Evolutionary conservation across 1,140 invertebrate genomes (phyloP).

Genomic region (Camponotus floridanus): DNA sequence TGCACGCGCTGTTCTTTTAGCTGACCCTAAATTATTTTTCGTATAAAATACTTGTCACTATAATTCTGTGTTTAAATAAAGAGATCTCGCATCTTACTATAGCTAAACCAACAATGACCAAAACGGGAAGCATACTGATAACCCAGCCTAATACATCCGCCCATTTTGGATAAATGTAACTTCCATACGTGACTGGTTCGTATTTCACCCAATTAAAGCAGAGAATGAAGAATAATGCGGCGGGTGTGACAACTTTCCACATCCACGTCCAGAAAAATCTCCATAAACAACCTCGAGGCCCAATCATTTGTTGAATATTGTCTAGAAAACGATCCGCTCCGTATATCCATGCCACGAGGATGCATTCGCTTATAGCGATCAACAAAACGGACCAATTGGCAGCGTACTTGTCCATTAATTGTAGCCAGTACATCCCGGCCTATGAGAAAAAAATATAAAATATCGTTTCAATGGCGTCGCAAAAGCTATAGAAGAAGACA

Average conservation of each 20-base stretch:
- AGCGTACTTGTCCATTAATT: constrained; percentile 95
- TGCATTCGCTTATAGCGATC: constrained; percentile 93
- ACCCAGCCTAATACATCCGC: constrained; percentile 93
- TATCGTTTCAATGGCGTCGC: constrained; percentile 3
- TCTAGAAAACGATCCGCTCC: constrained; percentile 93
- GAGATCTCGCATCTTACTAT: constrained; percentile 86
- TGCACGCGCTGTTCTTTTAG: constrained; percentile 73
- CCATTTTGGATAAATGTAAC: constrained; percentile 92
- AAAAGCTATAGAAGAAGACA: not conserved
- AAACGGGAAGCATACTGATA: constrained; percentile 90
- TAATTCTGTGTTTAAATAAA: not conserved
- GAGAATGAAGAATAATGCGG: constrained; percentile 91
- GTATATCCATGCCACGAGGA: constrained; percentile 94
- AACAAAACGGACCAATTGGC: constrained; percentile 95
- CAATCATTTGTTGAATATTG: constrained; percentile 93
- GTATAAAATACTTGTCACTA: not conserved
- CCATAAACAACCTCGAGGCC: constrained; percentile 90
- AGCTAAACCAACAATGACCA: constrained; percentile 90
- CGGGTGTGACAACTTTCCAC: constrained; percentile 93
- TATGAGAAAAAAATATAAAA: constrained; percentile 78
- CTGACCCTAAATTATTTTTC: constrained; percentile 74
- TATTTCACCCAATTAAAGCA: constrained; percentile 95
- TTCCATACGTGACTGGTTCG: constrained; percentile 91
- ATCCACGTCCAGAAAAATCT: constrained; percentile 93
- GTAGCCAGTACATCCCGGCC: constrained; percentile 94